Base-by-base conservation (phyloP, 2,113 vertebrate species). In the Cryptoleucopteryx plumbea region DNA sequence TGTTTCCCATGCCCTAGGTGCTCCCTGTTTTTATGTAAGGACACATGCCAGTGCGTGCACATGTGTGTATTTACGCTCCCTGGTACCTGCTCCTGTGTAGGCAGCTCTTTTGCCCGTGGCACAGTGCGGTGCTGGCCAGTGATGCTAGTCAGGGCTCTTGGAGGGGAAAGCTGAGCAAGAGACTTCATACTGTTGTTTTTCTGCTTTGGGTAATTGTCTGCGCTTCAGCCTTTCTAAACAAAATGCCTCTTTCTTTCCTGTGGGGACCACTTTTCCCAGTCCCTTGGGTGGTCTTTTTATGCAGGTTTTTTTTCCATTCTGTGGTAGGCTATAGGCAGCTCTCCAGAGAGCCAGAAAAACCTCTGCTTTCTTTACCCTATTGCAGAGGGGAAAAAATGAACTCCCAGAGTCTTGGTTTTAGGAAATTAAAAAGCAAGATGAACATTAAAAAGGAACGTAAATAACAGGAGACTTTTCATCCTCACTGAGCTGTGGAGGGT, bases 211-310 rank as follows among this genome's bases (percentile, higher is more conserved):
- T 95, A 88, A 96, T 97, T 97, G 95, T 96, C 86, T 87, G 91
- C 1, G 34, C 91, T 63, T 91, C 95, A 94, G 84, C 84, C 91
- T 93, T 88, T 82, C 95, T 85, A 90, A 95, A 97, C 96, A 95
- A 94, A 96, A 95, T 94, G 89, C 92, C 58, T 83, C 96, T 96
- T 95, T 97, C 95, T 95, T 95, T 84, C 79, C 94, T 94, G 83
- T 58, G 91, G 92, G 94, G 97, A 96, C 88, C 86, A 73, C 94
- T 97, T 93, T 97, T 94, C 96, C 89, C 95, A 92, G 85, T 97
- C 96, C 96, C 96, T 96, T 95, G 96, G 97, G 95, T 96, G 96
- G 96, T 96, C 96, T 94, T 94, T 95, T 90, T 65, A 73, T 94
- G 89, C 56, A 84, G 82, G 86, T 96, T 95, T 96, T 96, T 96